phyloP scores from a whole-genome alignment of 2,113 vertebrate genomes.

The Psammodynastes pulverulentus region DNA sequence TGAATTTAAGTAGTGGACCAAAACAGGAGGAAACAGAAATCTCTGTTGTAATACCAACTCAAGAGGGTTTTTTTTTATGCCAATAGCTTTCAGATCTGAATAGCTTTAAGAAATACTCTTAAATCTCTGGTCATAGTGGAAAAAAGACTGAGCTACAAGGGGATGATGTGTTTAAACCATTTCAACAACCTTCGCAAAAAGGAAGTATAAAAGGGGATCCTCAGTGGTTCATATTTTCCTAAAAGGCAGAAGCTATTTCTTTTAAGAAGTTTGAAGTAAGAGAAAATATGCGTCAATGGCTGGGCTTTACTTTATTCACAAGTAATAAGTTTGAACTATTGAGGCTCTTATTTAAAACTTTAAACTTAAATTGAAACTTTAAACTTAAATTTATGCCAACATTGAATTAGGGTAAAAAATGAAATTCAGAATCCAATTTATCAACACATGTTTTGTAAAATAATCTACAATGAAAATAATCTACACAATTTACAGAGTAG shows the following conservation, averaged over 20 bases:
- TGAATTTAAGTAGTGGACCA: background rate
- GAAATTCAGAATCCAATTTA: background rate
- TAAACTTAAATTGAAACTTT: background rate
- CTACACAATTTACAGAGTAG: background rate
- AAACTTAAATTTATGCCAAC: background rate
- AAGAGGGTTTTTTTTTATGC: background rate
- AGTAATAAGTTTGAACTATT: background rate
- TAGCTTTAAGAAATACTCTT: background rate
- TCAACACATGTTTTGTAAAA: background rate
- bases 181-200: background rate
- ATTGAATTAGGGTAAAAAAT: background rate
- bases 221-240: background rate
- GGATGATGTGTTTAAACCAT: background rate
- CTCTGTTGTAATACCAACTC: background rate
- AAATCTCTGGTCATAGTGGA: background rate
- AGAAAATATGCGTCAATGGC: background rate
- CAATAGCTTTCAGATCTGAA: background rate
- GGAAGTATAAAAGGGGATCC: background rate
- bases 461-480: background rate
- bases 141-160: background rate
- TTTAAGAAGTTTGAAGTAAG: background rate
- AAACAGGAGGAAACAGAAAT: background rate
- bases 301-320: background rate
- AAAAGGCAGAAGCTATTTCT: background rate
- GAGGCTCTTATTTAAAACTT: background rate